These are phyloP conservation scores for Mustela lutreola DNA, from an alignment of 2,113 vertebrate species.

Conservation along the genomic window DNA sequence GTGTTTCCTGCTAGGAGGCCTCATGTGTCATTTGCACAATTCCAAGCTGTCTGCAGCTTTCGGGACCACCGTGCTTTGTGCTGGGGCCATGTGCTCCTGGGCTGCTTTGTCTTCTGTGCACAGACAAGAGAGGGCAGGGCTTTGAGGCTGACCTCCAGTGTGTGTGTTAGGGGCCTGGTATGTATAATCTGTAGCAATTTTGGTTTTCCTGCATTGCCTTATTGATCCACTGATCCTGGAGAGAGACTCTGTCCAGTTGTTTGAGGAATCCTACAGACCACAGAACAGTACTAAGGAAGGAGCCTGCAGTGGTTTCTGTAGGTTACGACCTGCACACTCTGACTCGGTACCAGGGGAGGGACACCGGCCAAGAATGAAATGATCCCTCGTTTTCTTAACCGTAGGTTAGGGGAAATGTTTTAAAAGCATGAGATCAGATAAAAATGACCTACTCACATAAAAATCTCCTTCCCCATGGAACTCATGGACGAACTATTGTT, in stretches of 20 bases:
- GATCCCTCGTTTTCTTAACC: background rate
- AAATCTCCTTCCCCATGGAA: background rate
- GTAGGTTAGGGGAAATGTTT: background rate
- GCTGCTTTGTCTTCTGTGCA: background rate
- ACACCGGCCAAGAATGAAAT: background rate
- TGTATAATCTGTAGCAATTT: background rate
- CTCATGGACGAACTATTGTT: background rate
- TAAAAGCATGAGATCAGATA: background rate
- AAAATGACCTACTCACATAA: background rate
- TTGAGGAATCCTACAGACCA: background rate
- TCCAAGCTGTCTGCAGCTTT: background rate
- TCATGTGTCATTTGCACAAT: background rate
- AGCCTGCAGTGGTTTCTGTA: background rate
- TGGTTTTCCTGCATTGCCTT: background rate
- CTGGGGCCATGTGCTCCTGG: background rate
- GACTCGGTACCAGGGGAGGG: background rate
- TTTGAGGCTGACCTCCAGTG: accelerated
- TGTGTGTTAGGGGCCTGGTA: background rate
- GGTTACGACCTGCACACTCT: background rate
- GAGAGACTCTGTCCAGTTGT: background rate
- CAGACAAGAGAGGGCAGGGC: background rate
- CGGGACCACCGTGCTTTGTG: background rate
- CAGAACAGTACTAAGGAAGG: background rate
- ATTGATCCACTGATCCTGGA: background rate
- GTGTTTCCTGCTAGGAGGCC: background rate